Evolutionary conservation across 2,888 invertebrate genomes (phyloP).

Genomic region (Allacma fusca): DNA sequence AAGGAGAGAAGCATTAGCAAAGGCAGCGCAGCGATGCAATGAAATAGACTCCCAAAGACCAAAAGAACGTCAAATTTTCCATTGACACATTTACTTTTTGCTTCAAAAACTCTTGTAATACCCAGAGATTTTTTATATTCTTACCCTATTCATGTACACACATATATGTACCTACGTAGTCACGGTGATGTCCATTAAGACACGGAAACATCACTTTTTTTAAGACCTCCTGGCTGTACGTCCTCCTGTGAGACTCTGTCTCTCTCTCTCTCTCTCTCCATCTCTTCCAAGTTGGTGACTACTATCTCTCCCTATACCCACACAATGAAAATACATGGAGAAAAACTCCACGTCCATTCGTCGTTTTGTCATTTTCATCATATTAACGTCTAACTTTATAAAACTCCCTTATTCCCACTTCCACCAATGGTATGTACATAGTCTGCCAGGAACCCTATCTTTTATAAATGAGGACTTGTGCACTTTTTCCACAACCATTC

Average conservation of each 20-base stretch:
- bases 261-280: slow-evolving; percentile 10
- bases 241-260: not conserved
- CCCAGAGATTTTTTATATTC: too few relatives aligned
- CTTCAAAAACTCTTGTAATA: not conserved
- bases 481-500: slow-evolving; percentile 1
- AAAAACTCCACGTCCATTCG: not conserved
- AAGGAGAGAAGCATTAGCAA: too few relatives aligned
- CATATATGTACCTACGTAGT: too few relatives aligned
- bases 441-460: not conserved
- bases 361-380: slow-evolving; percentile 20
- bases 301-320: too few relatives aligned
- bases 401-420: not conserved
- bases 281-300: not conserved
- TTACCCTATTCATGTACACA: too few relatives aligned
- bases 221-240: slow-evolving; percentile 14
- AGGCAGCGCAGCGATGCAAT: too few relatives aligned
- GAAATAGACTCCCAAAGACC: not conserved
- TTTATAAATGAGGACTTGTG: not conserved
- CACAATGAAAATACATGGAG: not conserved
- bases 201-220: slow-evolving; percentile 14
- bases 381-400: not conserved
- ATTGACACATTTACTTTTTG: slow-evolving; percentile 28
- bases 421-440: not conserved
- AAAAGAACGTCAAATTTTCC: slow-evolving; percentile 25
- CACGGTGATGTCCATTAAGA: not conserved